Evolutionary conservation across 92 coral and sea anemone species (phyloP).

Genomic region (Parazoanthus darwini): DNA sequence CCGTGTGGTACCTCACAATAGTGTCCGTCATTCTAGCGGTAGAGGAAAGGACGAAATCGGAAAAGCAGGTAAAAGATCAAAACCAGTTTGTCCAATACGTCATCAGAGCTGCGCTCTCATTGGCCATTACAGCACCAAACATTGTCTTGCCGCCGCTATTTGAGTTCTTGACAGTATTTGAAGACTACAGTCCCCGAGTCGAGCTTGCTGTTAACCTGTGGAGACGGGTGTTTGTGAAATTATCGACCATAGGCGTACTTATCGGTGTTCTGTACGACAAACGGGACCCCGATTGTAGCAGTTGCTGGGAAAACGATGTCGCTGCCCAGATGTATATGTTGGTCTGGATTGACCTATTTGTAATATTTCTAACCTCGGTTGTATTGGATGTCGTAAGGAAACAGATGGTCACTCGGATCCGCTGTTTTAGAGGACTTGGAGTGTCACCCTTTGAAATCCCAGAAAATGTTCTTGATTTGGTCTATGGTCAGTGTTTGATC

Average conservation of each 20-base stretch:
- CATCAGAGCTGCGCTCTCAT: constrained; percentile 54
- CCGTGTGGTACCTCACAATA: constrained; percentile 79
- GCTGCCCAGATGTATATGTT: constrained; percentile 92
- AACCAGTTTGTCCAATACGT: constrained; percentile 45
- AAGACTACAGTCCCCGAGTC: constrained; percentile 88
- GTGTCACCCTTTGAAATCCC: constrained; percentile 91
- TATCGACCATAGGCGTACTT: constrained; percentile 87
- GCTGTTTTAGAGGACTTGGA: constrained; percentile 62
- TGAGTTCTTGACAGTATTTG: constrained; percentile 88
- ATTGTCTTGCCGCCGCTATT: constrained; percentile 85
- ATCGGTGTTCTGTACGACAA: constrained; percentile 71
- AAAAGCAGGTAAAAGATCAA: constrained; percentile 45
- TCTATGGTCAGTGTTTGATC: constrained; percentile 82
- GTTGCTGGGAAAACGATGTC: constrained; percentile 88
- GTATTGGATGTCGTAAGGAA: constrained; percentile 77
- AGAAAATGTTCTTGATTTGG: constrained; percentile 82
- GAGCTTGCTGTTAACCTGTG: constrained; percentile 89
- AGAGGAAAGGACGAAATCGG: constrained; percentile 44
- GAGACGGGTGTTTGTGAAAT: constrained; percentile 82
- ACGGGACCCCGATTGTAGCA: constrained; percentile 59
- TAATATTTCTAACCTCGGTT: constrained; percentile 65
- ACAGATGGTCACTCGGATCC: constrained; percentile 48
- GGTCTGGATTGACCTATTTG: constrained; percentile 83
- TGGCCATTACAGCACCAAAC: constrained; percentile 90
- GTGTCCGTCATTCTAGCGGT: constrained; percentile 66